Evolutionary conservation across 2,888 invertebrate genomes (phyloP).

Genomic region (Dione vanillae): DNA sequence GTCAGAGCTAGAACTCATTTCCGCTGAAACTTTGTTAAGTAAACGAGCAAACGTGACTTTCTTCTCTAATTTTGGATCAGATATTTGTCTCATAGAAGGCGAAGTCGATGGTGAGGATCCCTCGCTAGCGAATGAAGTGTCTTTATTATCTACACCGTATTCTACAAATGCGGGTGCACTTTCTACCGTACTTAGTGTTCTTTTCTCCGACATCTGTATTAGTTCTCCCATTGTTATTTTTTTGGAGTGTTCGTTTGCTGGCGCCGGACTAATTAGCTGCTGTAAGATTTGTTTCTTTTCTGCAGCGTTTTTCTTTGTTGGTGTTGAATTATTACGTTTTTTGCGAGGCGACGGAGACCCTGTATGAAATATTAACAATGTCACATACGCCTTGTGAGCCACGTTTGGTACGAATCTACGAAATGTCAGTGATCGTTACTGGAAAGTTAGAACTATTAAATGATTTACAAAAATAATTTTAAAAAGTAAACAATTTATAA

Average conservation of each 20-base stretch:
- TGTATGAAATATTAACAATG: slow-evolving; percentile 64
- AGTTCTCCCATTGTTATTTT: slow-evolving; percentile 89
- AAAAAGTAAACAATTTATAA: slow-evolving; percentile 48
- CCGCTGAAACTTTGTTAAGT: slow-evolving; percentile 89
- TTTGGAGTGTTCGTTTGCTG: slow-evolving; percentile 85
- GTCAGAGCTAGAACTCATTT: slow-evolving; percentile 90
- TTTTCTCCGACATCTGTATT: slow-evolving; percentile 88
- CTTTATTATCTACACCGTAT: slow-evolving; percentile 81
- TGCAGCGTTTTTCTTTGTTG: slow-evolving; percentile 89
- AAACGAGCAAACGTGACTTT: slow-evolving; percentile 91
- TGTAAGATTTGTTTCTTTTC: slow-evolving; percentile 92
- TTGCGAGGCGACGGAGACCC: slow-evolving; percentile 91
- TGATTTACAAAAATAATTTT: slow-evolving; percentile 48
- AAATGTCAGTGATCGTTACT: slow-evolving; percentile 64
- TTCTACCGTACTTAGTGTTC: slow-evolving; percentile 75
- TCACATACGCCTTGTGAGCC: slow-evolving; percentile 46
- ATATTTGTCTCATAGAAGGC: slow-evolving; percentile 82
- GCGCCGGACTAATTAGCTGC: slow-evolving; percentile 89
- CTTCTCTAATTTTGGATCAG: slow-evolving; percentile 89
- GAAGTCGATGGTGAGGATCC: slow-evolving; percentile 81
- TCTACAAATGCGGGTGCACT: slow-evolving; percentile 79
- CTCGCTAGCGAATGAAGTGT: slow-evolving; percentile 85
- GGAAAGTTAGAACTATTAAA: slow-evolving; percentile 60
- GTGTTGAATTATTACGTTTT: slow-evolving; percentile 91
- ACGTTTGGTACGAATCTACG: slow-evolving; percentile 61